These are phyloP conservation scores for Lumbricus terrestris DNA, from an alignment of 2,888 invertebrate genomes.

Conservation along the genomic window DNA sequence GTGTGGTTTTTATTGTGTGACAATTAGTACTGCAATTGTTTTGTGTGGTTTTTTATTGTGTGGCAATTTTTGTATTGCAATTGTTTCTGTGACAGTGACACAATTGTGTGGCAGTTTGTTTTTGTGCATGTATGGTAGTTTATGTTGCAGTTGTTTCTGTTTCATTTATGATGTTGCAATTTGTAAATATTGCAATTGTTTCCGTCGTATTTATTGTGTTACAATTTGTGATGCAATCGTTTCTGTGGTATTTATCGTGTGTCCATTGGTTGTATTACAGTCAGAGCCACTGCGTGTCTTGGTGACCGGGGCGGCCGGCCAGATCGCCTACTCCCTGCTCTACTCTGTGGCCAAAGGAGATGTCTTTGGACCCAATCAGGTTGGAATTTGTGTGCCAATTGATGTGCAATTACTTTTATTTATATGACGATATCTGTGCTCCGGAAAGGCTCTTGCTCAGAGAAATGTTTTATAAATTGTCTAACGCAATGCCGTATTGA, in stretches of 20 bases:
- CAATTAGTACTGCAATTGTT: too few species aligned
- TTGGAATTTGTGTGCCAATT: neutral
- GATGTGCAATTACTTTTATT: neutral
- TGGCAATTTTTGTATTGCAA: too few species aligned
- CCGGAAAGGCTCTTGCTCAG: too few species aligned
- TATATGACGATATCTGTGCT: too few species aligned
- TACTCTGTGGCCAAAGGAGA: constrained; percentile 92
- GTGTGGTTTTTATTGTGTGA: too few species aligned
- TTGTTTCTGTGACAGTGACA: neutral
- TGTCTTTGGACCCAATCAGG: constrained; percentile 75
- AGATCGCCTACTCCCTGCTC: constrained; percentile 94
- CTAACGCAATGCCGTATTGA: too few species aligned
- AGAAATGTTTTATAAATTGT: too few species aligned
- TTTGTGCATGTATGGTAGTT: too few species aligned
- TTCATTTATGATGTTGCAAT: too few species aligned
- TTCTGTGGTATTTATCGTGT: neutral
- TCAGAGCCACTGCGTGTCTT: constrained; percentile 78
- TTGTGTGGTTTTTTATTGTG: too few species aligned
- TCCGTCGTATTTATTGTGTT: neutral
- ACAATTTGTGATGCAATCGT: neutral
- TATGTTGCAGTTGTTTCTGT: too few species aligned
- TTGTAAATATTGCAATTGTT: neutral
- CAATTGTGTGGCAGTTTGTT: too few species aligned
- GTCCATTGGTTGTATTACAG: constrained; percentile 21
- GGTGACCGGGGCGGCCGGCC: constrained; percentile 97